Evolutionary conservation across 92 coral and sea anemone genomes (phyloP).

Genomic region (Micromussa lordhowensis): DNA sequence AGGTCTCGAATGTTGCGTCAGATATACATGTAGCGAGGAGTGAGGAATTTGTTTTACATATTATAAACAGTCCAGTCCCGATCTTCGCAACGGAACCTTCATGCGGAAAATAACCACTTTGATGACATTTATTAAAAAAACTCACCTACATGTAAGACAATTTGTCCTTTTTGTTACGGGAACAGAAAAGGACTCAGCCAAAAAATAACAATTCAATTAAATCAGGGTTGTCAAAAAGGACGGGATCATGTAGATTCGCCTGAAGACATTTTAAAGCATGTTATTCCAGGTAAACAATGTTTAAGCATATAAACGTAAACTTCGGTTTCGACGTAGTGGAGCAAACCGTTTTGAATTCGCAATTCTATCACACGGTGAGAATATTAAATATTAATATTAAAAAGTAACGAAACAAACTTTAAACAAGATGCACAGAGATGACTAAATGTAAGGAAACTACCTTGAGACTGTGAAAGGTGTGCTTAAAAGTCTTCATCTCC

Average conservation of each 20-base stretch:
- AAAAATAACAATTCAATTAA: background rate
- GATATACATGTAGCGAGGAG: too few species aligned
- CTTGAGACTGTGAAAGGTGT: background rate
- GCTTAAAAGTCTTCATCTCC: background rate
- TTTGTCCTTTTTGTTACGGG: too few species aligned
- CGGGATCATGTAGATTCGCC: background rate
- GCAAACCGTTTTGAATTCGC: background rate
- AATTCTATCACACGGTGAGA: background rate
- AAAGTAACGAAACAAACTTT: background rate
- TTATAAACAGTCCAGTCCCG: too few species aligned
- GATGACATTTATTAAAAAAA: too few species aligned
- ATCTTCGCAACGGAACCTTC: too few species aligned
- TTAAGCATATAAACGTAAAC: background rate
- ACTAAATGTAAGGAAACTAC: background rate
- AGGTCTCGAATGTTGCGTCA: too few species aligned
- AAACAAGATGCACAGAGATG: background rate
- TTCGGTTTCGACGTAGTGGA: background rate
- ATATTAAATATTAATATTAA: too few species aligned
- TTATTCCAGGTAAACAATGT: background rate
- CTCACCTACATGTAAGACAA: too few species aligned
- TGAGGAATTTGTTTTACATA: too few species aligned
- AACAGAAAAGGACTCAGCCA: too few species aligned
- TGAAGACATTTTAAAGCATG: background rate
- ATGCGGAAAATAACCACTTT: too few species aligned
- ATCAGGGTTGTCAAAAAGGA: background rate